Evolutionary conservation across 2,888 invertebrate species (phyloP), one percentile per base, ranked within the genome.

Genomic region (Ariolimax columbianus): DNA sequence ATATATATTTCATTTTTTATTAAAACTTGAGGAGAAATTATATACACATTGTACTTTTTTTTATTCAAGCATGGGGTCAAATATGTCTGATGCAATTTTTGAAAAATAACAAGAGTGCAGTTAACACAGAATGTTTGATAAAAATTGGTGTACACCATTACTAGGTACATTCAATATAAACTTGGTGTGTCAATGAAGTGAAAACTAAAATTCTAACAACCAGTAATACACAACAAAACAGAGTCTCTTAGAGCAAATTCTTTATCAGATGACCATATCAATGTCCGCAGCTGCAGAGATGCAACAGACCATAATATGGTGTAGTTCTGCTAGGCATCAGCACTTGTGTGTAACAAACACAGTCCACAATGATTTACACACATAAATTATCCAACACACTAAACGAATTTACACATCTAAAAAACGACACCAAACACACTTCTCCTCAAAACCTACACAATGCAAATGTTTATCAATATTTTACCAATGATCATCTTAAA

Each of bases 271-370:
- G 30, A 33, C 1, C 1, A 66, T 66, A 33, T 33, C 66, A 66
- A 66, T 66, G 17, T 33, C 11, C 11, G 30, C 33, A 66, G 17
- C 66, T 9, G 30, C 66, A 30, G 66, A 30, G 33, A 14, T 66
- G 66, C 17, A 14, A 19, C 3, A 33, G 4, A 66, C 19, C n/a
- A 33, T 66, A 19, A 1, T 9, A 33, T 14, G 33, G 0, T 66
- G 2, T 33, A 66, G 33, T 33, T 17, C 17, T 14, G 66, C 33
- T 63, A 9, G 6, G 6, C 63, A 63, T 63, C 63, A 66, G 66
- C 66, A 66, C 33, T 66, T 66, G 66, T 66, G 66, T 19, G 66
- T 66, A 33, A 33, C 33, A 66, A 66, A 66, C 66, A 66, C 30
- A 66, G 30, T 17, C 33, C 33, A 66, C 17, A 66, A 66, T 66